Conservation (phyloP, 2,888 invertebrate genomes). For the Ryuthela nishihirai region DNA sequence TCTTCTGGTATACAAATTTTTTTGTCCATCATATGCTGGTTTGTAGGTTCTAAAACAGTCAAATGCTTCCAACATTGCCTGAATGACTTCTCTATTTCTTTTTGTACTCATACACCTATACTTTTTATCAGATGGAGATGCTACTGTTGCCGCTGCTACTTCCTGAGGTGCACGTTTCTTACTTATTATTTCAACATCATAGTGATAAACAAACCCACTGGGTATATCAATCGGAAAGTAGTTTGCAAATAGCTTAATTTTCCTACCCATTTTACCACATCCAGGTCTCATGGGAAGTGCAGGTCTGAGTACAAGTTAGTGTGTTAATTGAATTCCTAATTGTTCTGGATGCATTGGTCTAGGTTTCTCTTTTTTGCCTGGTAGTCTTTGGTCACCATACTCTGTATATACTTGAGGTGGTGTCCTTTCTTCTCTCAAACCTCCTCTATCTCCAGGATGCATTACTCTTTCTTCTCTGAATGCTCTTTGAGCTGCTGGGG, state of each 20-base stretch:
- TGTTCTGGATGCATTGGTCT: constrained; percentile 6
- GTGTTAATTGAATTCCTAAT: constrained; percentile 13
- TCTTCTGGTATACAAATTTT: constrained; percentile 57
- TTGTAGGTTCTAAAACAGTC: constrained; percentile 50
- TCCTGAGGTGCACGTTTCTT: constrained; percentile 38
- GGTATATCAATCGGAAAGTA: constrained; percentile 57
- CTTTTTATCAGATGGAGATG: constrained; percentile 2
- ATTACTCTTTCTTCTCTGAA: too few relatives aligned
- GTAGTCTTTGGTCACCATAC: too few relatives aligned
- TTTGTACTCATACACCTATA: constrained; percentile 42
- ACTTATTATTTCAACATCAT: constrained; percentile 53
- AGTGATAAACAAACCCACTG: constrained; percentile 56
- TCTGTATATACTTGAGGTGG: too few relatives aligned
- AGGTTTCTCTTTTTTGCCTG: background rate
- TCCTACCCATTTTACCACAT: constrained; percentile 18
- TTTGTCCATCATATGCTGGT: constrained; percentile 57
- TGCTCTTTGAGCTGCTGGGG: too few relatives aligned
- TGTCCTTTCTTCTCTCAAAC: too few relatives aligned
- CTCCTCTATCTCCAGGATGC: too few relatives aligned
- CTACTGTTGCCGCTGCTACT: background rate
- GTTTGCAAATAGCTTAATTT: constrained; percentile 49
- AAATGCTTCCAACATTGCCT: constrained; percentile 52
- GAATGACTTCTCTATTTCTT: constrained; percentile 55
- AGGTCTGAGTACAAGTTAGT: background rate
- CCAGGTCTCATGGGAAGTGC: constrained; percentile 7